Evolutionary conservation across 1,140 invertebrate species (phyloP), one percentile per base, ranked within the genome.

Genomic region (Acromyrmex heyeri): DNA sequence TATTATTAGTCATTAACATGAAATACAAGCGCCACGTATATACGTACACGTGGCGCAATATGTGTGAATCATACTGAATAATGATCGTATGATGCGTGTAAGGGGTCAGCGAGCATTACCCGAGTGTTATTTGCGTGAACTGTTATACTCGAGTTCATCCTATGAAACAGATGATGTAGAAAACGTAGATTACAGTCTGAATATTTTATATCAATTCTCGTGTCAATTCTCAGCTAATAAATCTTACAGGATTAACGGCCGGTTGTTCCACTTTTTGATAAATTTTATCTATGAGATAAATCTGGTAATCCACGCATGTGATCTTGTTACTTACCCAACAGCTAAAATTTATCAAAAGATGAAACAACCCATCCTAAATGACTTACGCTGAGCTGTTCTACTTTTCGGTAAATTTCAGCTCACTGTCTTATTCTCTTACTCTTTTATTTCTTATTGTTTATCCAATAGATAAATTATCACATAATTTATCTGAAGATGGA

Each of bases 81-180:
- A 82, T n/a, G 24, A 82, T 82, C 79, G 24, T 61, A 59, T 21
- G 67, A 82, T 72, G 67, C 12, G 7, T 38, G 30, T 50, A 59
- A 59, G 24, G 3, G 65, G 34, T 72, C 65, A 72, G 16, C 30
- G 18, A 70, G 48, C 48, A 79, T 59, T 79, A 79, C 14, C 44
- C 44, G n/a, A 34, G 16, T 24, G 38, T 67, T 21, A 77, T 12
- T 48, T 24, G 21, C 75, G 12, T 64, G 75, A 77, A 30, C 24
- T 55, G 48, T 44, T 77, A 64, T 1, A 62, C 3, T 3, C 2
- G 24, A 6, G 38, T 48, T 64, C 5, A 48, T 6, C 18, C 1
- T 77, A 3, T 21, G 10, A 18, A 79, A 10, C 4, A 55, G 24
- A 79, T 24, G 14, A n/a, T 12, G 6, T 3, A 16, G 8, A 24